Base-by-base conservation (phyloP, 1,140 invertebrate genomes). In the Panagrolaimus sp. region DNA sequence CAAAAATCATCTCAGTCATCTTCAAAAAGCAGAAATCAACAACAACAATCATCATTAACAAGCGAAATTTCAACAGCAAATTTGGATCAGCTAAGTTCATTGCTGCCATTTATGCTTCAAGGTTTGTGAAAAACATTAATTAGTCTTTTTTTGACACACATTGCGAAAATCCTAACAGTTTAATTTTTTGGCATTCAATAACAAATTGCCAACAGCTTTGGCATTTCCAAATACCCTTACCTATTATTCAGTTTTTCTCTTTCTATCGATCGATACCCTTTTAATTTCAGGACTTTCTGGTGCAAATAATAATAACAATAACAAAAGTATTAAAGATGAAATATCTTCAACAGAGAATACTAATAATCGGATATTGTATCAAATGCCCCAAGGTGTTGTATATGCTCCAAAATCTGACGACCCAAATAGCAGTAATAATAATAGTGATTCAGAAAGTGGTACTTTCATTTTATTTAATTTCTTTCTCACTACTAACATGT, bases 361-460 rank as follows among this genome's bases (percentile, higher is more conserved):
- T 28, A 32, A 26, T 32, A 46, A 28, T 47, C 62, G 45, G 24
- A 72, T 72, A 21, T 47, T 72, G 21, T 72, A 70, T 47, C 71
- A 72, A 47, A 72, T 72, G 71, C 71, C 71, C 32, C 71, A 72
- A 32, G 71, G 68, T 24, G 67, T 72, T 15, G 70, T 71, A 10
- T 71, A 71, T 52, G 67, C 70, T 52, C 17, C 52, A 26, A 58
- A 58, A 38, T 38, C 32, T 58, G 52, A 28, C 10, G 52, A 58
- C 10, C 52, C 52, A 21, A 24, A n/a, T 52, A 58, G 52, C 52
- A 28, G 21, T 21, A 28, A 58, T 21, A n/a, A 58, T n/a, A 58
- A 58, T 58, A 28, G 52, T 58, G 58, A 44, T 32, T 44, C 28
- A 44, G 68, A 70, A 38, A 45, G 55, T 26, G 17, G 17, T 55